Base-by-base conservation (phyloP, 2,797 vertebrate species). In the Sphaeramia orbicularis region DNA sequence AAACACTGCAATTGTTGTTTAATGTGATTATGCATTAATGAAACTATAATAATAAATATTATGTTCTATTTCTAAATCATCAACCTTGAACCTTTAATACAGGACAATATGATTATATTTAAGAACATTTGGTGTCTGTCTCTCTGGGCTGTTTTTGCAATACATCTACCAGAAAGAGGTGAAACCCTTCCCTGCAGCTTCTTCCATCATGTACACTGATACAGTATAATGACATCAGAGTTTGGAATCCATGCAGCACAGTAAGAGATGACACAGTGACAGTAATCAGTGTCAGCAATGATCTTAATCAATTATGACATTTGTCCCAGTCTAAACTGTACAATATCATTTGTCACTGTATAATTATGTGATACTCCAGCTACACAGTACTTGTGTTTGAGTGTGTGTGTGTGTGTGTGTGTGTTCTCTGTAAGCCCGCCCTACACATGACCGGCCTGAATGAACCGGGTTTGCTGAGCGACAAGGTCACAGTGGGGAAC, bases 401-500 rank as follows among this genome's bases (percentile, higher is more conserved):
- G 43, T 63, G 50, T 35, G 52, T 65, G 13, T n/a, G n/a, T n/a
- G n/a, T n/a, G n/a, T n/a, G n/a, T n/a, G n/a, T 24, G 21, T 24
- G 21, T 24, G 21, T 24, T 24, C 21, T 24, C 21, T 24, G 21
- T 21, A 15, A 48, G 30, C 14, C 50, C 54, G 65, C 56, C 56
- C 61, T 55, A 65, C 57, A 73, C 61, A 68, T 55, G 65, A 70
- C 41, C 35, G 21, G 56, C 41, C 51, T 69, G 57, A 82, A 59
- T 13, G 58, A 62, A 62, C 45, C 4, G 14, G 56, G 41, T 43
- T 49, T 12, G 7, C 67, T 68, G 58, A 83, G 76, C 9, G 18
- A 86, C 80, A 87, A 87, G 85, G 79, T 89, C 81, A 79, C 56
- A 57, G 4, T 7, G 14, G 62, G 61, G 53, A 74, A 78, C 55